Evolutionary conservation across 2,888 invertebrate species (phyloP).

Genomic region (Graphium colonna): DNA sequence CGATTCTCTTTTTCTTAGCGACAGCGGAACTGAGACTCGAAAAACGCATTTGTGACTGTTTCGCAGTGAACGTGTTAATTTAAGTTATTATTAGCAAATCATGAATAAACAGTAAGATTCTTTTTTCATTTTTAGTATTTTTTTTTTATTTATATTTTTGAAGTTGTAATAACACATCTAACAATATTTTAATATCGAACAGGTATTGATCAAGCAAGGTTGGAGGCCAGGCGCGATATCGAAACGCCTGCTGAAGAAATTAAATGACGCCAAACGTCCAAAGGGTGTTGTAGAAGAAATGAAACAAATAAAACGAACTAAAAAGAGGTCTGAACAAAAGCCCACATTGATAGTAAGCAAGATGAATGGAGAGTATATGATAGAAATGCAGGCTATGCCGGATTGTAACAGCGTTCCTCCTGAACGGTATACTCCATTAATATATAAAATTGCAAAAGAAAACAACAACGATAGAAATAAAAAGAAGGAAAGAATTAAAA

Average conservation of each 20-base stretch:
- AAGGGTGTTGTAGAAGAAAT: constrained; percentile 31
- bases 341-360: constrained; percentile 56
- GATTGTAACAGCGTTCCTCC: constrained; percentile 32
- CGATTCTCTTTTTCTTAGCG: too few species aligned
- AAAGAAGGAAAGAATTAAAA: constrained; percentile 38
- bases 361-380: constrained; percentile 52
- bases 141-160: too few species aligned
- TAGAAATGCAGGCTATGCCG: constrained; percentile 53
- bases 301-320: constrained; percentile 42
- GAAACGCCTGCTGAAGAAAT: constrained; percentile 48
- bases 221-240: constrained; percentile 70
- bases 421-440: constrained; percentile 44
- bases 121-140: constrained; percentile 27
- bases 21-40: too few species aligned
- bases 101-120: constrained; percentile 29
- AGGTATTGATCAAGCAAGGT: constrained; percentile 53
- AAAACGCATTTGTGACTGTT: too few species aligned
- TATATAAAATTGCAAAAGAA: constrained; percentile 52
- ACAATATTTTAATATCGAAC: constrained; percentile 23
- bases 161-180: too few species aligned
- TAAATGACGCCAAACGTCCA: constrained; percentile 48
- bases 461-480: constrained; percentile 46
- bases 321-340: constrained; percentile 48
- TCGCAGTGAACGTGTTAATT: too few species aligned
- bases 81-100: background rate